Evolutionary conservation across 2,888 invertebrate species (phyloP), one percentile per base, ranked within the genome.

Genomic region (Cephus spinipes): DNA sequence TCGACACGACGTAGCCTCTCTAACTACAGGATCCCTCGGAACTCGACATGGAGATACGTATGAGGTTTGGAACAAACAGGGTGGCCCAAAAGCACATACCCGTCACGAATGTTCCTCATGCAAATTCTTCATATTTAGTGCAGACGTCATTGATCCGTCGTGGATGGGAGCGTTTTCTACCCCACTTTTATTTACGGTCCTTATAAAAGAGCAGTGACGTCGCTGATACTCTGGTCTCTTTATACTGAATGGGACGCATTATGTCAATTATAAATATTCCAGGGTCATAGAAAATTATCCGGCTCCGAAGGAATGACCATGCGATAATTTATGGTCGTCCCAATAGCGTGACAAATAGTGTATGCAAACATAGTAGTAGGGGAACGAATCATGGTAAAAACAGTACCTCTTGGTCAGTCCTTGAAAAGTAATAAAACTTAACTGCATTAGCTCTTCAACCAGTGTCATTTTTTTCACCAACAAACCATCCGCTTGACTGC

Each of bases 341-440:
- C 88, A 88, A 90, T 88, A 83, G 83, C 86, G 87, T 89, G 89
- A 90, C 89, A 90, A 90, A 90, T 89, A 87, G 87, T 87, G 88
- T 88, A 88, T 89, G 88, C 87, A 88, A 89, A 91, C 90, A 90
- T 87, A 40, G 15, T 4, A 9, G 71, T 89, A 89, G 86, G 87
- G 86, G 81, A 84, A 85, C 82, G 83, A 84, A 86, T 71, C 15
- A 86, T 84, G 84, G 87, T 87, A 90, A 89, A 89, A 90, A 88
- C 87, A 85, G 86, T 85, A 79, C 81, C 71, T 78, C 76, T 76
- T 74, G 69, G 71, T 77, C 73, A 69, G 32, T 77, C 78, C 81
- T 81, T 85, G 73, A 78, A 80, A 82, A 80, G 87, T 86, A 89
- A 90, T 91, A 91, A 91, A 90, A 90, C 84, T 89, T 86, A 89